Base-by-base conservation (phyloP, 1,140 invertebrate species). In the Psix sp. region DNA sequence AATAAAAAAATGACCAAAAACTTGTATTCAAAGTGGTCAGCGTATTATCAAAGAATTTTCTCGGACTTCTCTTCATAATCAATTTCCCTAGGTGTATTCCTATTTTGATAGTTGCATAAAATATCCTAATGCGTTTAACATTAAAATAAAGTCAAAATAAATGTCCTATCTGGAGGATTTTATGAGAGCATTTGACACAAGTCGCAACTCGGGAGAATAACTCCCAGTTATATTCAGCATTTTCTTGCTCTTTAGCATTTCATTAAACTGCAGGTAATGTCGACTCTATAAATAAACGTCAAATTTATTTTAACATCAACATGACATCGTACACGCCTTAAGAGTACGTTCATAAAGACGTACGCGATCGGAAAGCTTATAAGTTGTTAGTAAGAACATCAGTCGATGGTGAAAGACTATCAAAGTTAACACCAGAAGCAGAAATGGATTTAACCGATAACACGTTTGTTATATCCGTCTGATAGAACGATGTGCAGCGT, bases 391-490 rank as follows among this genome's bases (percentile, higher is more conserved):
- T 71, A 65, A 62, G 54, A 60, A 26, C 57, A 26, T 14, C 73
- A 46, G 59, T 54, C 56, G 60, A 76, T 76, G 66, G 73, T 76
- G 73, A 76, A 67, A 76, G 56, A 54, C 66, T 76, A n/a, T n/a
- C 43, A 15, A 42, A 67, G 29, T 68, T 68, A 77, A 78, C 74
- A 77, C 73, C 66, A 76, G 73, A 71, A 76, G 51, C 74, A 74
- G 57, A 74, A 79, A 72, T 67, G 73, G 63, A 78, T 73, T 77
- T 56, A 70, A 67, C 71, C 76, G 81, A 85, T 86, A 84, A 84
- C 77, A 42, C 80, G 81, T 84, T 84, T 77, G 80, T 83, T 83
- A 82, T 84, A 83, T 80, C 68, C 77, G 68, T 78, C 74, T 76
- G 80, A 83, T 82, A 80, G 76, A 80, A 80, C 74, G 76, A 70